Base-by-base conservation (phyloP, 1,140 invertebrate species). In the Paramacrobiotus metropolitanus region DNA sequence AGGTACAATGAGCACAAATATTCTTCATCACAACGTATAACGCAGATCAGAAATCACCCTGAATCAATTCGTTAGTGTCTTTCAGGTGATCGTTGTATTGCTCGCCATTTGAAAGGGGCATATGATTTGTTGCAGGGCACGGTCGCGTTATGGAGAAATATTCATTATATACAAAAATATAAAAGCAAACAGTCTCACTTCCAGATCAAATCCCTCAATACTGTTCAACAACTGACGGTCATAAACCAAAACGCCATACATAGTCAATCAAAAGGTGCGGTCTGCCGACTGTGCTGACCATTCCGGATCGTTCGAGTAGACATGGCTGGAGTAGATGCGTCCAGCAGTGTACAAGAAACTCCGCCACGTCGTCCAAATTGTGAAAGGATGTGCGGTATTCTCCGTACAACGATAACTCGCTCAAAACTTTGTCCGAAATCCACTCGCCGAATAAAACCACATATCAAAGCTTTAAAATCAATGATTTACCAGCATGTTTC, bases 201-300 rank as follows among this genome's bases (percentile, higher is more conserved):
- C 2, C 21, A 20, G 15, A 59, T 66, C 71, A 67, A 80, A 84
- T 64, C 81, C 78, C 66, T 82, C 79, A 18, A 87, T 72, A 2
- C 81, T 78, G 65, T 87, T 86, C 2, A 89, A 69, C 4, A 91
- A 71, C 2, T 81, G 73, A 93, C 87, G 1, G 91, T 95, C 34
- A 97, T 92, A 70, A 84, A 95, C 72, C 83, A 84, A 74, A 88
- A 96, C 0, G 92, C 91, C 60, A 86, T 82, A 77, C 91, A 96
- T 20, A 90, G 88, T 72, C 85, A 80, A 29, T 88, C 83, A 76
- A 92, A 89, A 62, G 85, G 81, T 1, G 78, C 79, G 1, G 85
- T 86, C 76, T 84, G 84, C 66, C 81, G 79, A 1, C 84, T 86
- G 68, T 87, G 83, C 68, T 83, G 79, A 1, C 84, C 82, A 63